Conservation (phyloP, 2,888 invertebrate species). For the Brachyptera putata region DNA sequence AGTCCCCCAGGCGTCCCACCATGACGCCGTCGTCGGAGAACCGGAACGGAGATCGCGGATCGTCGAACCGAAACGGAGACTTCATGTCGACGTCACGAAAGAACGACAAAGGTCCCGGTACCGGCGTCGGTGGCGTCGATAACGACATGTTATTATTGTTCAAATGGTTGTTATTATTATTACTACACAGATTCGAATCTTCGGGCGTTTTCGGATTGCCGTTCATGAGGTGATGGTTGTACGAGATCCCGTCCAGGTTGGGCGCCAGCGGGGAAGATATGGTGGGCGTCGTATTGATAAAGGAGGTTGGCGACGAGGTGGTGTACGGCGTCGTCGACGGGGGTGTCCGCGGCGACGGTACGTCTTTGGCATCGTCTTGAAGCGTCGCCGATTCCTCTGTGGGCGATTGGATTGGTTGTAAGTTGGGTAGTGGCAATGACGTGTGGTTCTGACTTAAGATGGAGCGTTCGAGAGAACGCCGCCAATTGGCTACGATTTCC, state of each 20-base stretch:
- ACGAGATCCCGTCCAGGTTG: conserved; percentile 32
- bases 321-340: conserved; percentile 41
- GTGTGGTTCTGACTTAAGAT: conserved; percentile 37
- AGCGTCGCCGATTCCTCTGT: conserved; percentile 50
- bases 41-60: conserved; percentile 72
- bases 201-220: conserved; percentile 54
- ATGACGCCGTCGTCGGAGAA: conserved; percentile 78
- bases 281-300: conserved; percentile 35
- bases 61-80: conserved; percentile 75
- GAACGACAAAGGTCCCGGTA: conserved; percentile 37
- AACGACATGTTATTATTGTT: conserved; percentile 34
- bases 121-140: conserved; percentile 24
- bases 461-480: conserved; percentile 61
- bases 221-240: conserved; percentile 37
- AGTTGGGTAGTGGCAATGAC: conserved; percentile 42
- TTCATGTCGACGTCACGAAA: conserved; percentile 48
- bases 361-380: conserved; percentile 51
- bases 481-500: conserved; percentile 77
- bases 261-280: conserved; percentile 27
- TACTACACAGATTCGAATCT: conserved; percentile 41
- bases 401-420: conserved; percentile 46
- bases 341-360: conserved; percentile 50
- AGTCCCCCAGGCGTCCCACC: conserved; percentile 81
- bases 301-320: conserved; percentile 40
- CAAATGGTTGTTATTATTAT: conserved; percentile 43